Evolutionary conservation across 2,797 vertebrate genomes (phyloP).

Genomic region (Diglossa cyanea): DNA sequence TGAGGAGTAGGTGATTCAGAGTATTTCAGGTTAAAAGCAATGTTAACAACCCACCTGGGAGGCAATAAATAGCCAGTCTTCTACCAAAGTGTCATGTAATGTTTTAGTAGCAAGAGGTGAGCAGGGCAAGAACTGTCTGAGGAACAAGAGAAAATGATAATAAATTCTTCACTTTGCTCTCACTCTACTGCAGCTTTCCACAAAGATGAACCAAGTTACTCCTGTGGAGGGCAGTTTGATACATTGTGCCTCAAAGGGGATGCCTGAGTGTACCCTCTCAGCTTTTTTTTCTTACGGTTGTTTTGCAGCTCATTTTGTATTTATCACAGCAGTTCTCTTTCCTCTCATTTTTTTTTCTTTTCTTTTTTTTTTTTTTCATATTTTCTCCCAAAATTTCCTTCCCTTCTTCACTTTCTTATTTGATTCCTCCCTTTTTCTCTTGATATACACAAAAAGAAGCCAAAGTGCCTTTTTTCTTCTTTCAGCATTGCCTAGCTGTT

Average conservation of each 20-base stretch:
- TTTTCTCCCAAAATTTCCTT: neutral
- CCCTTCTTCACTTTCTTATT: neutral
- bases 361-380: accelerated
- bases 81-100: neutral
- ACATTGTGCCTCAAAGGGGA: neutral
- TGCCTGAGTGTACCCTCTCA: neutral
- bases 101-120: neutral
- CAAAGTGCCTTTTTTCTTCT: neutral
- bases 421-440: neutral
- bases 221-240: neutral
- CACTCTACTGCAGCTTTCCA: neutral
- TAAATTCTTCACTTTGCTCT: neutral
- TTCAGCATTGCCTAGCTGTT: neutral
- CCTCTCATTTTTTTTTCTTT: too few species aligned
- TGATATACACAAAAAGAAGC: neutral
- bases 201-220: neutral
- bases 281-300: neutral
- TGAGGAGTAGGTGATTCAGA: neutral
- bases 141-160: neutral
- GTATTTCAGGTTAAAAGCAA: neutral
- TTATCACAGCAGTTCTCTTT: neutral
- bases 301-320: neutral
- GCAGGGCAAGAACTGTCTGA: neutral
- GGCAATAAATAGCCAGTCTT: neutral
- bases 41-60: neutral